Conservation (phyloP, 1,140 invertebrate species). For the Sitophilus oryzae region DNA sequence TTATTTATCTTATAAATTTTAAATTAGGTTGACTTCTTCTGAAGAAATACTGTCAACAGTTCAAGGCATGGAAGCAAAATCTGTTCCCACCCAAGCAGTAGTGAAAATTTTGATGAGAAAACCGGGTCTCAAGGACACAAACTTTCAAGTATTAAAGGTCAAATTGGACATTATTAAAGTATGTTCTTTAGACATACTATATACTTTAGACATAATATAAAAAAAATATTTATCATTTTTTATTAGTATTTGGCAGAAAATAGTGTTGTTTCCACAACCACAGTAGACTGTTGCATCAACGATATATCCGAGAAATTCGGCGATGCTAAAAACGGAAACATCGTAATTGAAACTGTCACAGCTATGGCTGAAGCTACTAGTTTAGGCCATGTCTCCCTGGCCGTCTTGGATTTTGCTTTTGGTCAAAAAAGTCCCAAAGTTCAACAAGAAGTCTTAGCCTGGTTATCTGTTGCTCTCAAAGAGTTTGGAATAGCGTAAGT, state of each 20-base stretch:
- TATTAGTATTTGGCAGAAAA: conserved; percentile 62
- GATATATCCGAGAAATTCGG: conserved; percentile 82
- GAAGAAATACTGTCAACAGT: conserved; percentile 65
- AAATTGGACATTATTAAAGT: conserved; percentile 70
- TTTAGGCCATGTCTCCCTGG: conserved; percentile 67
- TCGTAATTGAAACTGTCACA: conserved; percentile 66
- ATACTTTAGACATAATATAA: neutral
- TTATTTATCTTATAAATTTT: conserved; percentile 3
- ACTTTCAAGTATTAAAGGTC: conserved; percentile 86
- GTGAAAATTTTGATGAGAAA: conserved; percentile 73
- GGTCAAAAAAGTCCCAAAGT: conserved; percentile 90
- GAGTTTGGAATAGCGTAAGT: conserved; percentile 78
- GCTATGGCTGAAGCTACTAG: conserved; percentile 70
- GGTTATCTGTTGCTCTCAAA: conserved; percentile 69
- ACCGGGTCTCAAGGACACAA: conserved; percentile 87
- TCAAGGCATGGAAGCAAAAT: conserved; percentile 54
- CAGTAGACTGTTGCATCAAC: conserved; percentile 67
- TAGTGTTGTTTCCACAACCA: conserved; percentile 62
- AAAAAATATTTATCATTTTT: neutral
- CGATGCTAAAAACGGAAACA: conserved; percentile 70
- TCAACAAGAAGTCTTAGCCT: conserved; percentile 75
- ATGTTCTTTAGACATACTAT: conserved; percentile 6
- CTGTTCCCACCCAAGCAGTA: conserved; percentile 68
- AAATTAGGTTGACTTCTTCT: conserved; percentile 58
- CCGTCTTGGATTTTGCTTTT: conserved; percentile 69